Conservation (phyloP, 2,797 vertebrate genomes). For the Gouania willdenowi region DNA sequence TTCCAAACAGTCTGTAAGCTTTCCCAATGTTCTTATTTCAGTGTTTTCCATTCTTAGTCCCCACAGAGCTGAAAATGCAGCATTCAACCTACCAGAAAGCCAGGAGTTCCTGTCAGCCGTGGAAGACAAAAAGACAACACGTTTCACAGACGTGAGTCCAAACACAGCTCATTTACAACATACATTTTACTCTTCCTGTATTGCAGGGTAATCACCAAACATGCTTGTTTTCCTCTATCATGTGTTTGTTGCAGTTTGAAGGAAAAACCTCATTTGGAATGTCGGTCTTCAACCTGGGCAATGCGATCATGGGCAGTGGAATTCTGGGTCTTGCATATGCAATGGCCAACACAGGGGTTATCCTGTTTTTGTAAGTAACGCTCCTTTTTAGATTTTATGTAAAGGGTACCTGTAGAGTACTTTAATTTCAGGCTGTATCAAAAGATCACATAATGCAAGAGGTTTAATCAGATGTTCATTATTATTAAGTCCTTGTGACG, state of each 20-base stretch:
- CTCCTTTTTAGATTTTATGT: too few species aligned
- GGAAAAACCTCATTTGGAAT: conserved; percentile 98
- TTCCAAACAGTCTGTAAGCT: neutral
- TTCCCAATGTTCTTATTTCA: conserved; percentile 1
- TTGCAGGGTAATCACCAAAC: neutral
- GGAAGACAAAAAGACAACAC: conserved; percentile 82
- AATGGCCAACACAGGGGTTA: conserved; percentile 95
- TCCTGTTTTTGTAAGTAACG: conserved; percentile 91
- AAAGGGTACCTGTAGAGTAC: too few species aligned
- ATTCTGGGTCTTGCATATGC: conserved; percentile 96
- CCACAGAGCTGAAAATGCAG: conserved; percentile 77
- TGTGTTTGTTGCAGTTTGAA: conserved; percentile 81
- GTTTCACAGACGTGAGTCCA: conserved; percentile 88
- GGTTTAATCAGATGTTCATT: too few species aligned
- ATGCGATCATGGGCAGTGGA: conserved; percentile 98
- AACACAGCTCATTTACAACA: neutral
- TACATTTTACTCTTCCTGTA: neutral
- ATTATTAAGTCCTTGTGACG: too few species aligned
- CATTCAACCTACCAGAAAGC: conserved; percentile 71
- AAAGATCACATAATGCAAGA: too few species aligned
- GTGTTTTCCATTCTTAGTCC: conserved; percentile 31
- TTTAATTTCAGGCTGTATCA: too few species aligned
- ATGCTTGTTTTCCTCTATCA: neutral
- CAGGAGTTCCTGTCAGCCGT: conserved; percentile 83
- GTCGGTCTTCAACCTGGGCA: conserved; percentile 98